Base-by-base conservation (phyloP, 2,888 invertebrate species). In the Dermolepida albohirtum region DNA sequence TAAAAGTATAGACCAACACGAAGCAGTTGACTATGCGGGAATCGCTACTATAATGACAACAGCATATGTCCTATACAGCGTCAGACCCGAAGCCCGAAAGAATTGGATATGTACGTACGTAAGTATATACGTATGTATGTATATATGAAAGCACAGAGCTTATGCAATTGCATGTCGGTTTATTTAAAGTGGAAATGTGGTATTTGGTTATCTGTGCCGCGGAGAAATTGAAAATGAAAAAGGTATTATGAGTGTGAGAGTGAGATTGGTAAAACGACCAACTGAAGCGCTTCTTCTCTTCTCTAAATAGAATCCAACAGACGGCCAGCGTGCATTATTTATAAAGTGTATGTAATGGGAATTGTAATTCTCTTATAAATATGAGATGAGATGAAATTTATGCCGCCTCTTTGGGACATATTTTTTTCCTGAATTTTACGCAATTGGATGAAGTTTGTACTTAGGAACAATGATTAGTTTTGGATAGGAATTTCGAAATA, bases 181-280 rank as follows among this genome's bases (percentile, higher is more conserved):
- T 69, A 69, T 69, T 69, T 69, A 69, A 69, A 69, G 69, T 69
- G 69, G 69, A 62, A 66, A 59, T 59, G 69, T 54, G 66, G 66
- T 64, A 66, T 69, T 69, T 62, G 69, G 69, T 66, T 69, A 69
- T 69, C 69, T 69, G 62, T 52, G 69, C 49, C 41, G 47, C n/a
- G 54, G 66, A 52, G 66, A 69, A 69, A 69, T 69, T 69, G 69
- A 69, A 69, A 69, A 69, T 59, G 69, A 69, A 69, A 66, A 69
- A 65, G 59, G 51, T 69, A 69, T 69, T 63, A 62, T 66, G 65
- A 51, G 64, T 41, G 64, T 34, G 52, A 59, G 59, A 49, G 59
- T 44, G 34, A 54, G 54, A 54, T 54, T 54, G 54, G 40, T 54
- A 54, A 54, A 54, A 54, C 39, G 54, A 40, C 49, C 29, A 47